These are phyloP conservation scores for Encarsia formosa DNA, from an alignment of 2,888 invertebrate genomes.

Conservation along the genomic window DNA sequence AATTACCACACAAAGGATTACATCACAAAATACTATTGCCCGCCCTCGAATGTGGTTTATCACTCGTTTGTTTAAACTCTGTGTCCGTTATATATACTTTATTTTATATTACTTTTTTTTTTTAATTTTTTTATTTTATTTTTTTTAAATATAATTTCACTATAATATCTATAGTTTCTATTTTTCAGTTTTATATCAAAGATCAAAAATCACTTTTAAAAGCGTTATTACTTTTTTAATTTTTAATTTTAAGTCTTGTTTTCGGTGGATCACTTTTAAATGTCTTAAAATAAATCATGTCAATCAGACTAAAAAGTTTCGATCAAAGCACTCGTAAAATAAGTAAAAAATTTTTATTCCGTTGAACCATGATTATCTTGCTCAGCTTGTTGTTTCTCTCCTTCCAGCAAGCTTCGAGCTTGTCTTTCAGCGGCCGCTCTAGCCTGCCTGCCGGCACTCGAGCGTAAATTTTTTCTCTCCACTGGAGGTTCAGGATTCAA, in stretches of 20 bases:
- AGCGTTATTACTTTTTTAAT: slow-evolving; percentile 12
- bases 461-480: slow-evolving; percentile 61
- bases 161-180: slow-evolving; percentile 23
- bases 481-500: slow-evolving; percentile 55
- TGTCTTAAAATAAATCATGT: slow-evolving; percentile 12
- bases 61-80: slow-evolving; percentile 25
- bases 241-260: slow-evolving; percentile 14
- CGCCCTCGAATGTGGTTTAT: slow-evolving; percentile 34
- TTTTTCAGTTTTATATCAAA: too few species aligned
- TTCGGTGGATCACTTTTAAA: slow-evolving; percentile 27
- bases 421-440: slow-evolving; percentile 54
- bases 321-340: slow-evolving; percentile 14
- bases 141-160: slow-evolving; percentile 24
- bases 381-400: slow-evolving; percentile 52
- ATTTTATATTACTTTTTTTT: slow-evolving; percentile 19
- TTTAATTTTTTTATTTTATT: slow-evolving; percentile 13
- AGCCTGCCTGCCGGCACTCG: slow-evolving; percentile 72
- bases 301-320: slow-evolving; percentile 24
- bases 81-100: slow-evolving; percentile 17
- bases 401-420: slow-evolving; percentile 53
- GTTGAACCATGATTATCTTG: slow-evolving; percentile 17
- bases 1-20: slow-evolving; percentile 45
- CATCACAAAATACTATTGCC: slow-evolving; percentile 46
- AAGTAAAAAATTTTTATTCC: slow-evolving; percentile 9
- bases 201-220: slow-evolving; percentile 26